These are phyloP conservation scores for Calypte anna DNA, from an alignment of 2,113 vertebrate genomes.

Conservation along the genomic window DNA sequence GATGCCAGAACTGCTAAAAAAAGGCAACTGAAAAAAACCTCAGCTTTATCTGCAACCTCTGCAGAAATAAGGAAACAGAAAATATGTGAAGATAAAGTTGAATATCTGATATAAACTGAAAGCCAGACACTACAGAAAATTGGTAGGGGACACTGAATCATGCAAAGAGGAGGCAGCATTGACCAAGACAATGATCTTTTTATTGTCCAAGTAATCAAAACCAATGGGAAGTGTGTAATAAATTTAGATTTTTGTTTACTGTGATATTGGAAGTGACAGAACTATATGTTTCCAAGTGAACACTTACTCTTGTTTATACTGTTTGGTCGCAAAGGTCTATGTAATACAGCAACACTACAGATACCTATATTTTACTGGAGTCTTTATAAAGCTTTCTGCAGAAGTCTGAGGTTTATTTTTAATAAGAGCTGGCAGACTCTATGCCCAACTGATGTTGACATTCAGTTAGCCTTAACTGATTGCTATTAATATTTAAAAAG, in stretches of 20 bases:
- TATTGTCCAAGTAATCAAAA: neutral
- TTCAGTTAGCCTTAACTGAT: neutral
- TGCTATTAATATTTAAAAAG: neutral
- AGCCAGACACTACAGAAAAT: neutral
- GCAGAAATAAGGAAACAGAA: neutral
- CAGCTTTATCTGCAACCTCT: neutral
- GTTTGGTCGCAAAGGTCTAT: neutral
- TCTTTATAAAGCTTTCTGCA: neutral
- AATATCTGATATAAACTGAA: neutral
- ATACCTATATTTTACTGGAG: neutral
- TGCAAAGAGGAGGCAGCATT: neutral
- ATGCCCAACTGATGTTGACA: neutral
- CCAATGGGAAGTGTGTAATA: neutral
- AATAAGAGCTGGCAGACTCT: neutral
- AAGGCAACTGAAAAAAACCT: neutral
- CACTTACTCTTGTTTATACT: neutral
- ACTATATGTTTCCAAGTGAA: neutral
- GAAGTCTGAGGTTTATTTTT: neutral
- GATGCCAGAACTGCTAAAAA: neutral
- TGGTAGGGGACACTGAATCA: neutral
- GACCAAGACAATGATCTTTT: neutral
- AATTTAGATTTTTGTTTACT: neutral
- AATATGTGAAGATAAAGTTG: neutral
- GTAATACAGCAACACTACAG: neutral
- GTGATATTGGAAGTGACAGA: neutral